phyloP scores from a whole-genome alignment of 2,888 invertebrate genomes.

The Hermaeophaga mercurialis region DNA sequence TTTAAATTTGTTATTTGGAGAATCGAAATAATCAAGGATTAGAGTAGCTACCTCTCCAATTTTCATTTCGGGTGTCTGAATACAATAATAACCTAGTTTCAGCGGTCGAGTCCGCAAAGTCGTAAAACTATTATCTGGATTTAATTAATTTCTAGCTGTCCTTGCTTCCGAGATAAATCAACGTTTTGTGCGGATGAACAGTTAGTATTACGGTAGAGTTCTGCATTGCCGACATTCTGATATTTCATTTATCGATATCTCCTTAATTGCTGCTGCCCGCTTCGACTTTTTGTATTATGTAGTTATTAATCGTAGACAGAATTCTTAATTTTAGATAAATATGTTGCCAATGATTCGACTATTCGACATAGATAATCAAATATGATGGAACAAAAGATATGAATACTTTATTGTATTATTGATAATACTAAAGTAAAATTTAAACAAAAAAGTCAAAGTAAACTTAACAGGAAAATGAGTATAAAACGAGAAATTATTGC shows the following conservation, averaged over 20 bases:
- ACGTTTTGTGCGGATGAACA: not conserved
- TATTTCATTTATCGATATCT: not conserved
- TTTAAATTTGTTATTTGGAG: too few relatives aligned
- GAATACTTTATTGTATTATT: too few relatives aligned
- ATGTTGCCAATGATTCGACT: too few relatives aligned
- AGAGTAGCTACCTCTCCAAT: conserved; percentile 3
- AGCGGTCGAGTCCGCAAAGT: conserved; percentile 10
- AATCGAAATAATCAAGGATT: conserved; percentile 4
- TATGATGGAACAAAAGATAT: too few relatives aligned
- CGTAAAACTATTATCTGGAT: conserved; percentile 14
- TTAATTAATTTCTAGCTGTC: conserved; percentile 12
- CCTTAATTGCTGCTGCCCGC: not conserved
- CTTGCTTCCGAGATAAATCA: conserved; percentile 8
- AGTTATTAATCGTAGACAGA: too few relatives aligned
- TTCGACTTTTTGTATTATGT: too few relatives aligned
- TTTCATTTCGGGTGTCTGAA: conserved; percentile 10
- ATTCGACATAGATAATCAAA: too few relatives aligned
- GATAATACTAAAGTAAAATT: too few relatives aligned
- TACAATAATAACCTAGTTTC: conserved; percentile 12
- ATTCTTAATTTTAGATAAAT: too few relatives aligned
- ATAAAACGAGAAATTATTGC: too few relatives aligned
- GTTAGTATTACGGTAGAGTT: conserved; percentile 3
- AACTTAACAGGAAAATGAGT: too few relatives aligned
- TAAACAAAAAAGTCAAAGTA: too few relatives aligned
- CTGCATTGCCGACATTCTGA: conserved; percentile 4